Base-by-base conservation (phyloP, 2,888 invertebrate species). In the Pseudoips prasinana region DNA sequence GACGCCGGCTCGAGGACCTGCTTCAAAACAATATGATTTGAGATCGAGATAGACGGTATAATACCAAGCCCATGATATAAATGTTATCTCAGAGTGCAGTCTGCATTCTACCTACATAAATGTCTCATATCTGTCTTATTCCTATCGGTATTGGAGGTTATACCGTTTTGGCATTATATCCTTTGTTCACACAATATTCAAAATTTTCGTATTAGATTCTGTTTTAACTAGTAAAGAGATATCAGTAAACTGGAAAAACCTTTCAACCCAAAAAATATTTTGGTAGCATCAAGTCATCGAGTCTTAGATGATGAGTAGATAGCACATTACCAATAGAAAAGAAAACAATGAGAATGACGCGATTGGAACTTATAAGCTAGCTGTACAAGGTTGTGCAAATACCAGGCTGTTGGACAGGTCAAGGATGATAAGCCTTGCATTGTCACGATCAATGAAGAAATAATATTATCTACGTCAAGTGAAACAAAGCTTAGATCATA, bases 1-100 rank as follows among this genome's bases (percentile, higher is more conserved):
- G 32, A 39, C 39, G 47, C 29, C 32, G 39, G 38, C 56, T n/a
- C n/a, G 55, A 58, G 44, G 49, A 53, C 50, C 48, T 55, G 47
- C 54, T 45, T 42, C 22, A 29, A 30, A 45, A 48, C 46, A 30
- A 39, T 26, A 50, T 51, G 42, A 40, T 40, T 46, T 44, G 45
- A 54, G 48, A 55, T 53, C 53, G 49, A 56, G 48, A 58, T 5
- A 14, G 14, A 5, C 29, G 19, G 19, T 22, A 10, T 22, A 28
- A 24, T 37, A 37, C 19, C 8, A 42, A 23, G 17, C 22, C 22
- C 30, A 35, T 30, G 18, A 39, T 25, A 24, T 22, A 14, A 14
- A 14, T 14, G n/a, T 34, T 24, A 26, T 8, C 8, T 22, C 24
- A n/a, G 29, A 34, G 9, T 17, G 18, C 20, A 6, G 25, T 22